A percentile compares a stretch with the other conserved stretches of the same genome.
Conservation (phyloP, 1,140 invertebrate genomes). For the Caligus rogercresseyi region DNA sequence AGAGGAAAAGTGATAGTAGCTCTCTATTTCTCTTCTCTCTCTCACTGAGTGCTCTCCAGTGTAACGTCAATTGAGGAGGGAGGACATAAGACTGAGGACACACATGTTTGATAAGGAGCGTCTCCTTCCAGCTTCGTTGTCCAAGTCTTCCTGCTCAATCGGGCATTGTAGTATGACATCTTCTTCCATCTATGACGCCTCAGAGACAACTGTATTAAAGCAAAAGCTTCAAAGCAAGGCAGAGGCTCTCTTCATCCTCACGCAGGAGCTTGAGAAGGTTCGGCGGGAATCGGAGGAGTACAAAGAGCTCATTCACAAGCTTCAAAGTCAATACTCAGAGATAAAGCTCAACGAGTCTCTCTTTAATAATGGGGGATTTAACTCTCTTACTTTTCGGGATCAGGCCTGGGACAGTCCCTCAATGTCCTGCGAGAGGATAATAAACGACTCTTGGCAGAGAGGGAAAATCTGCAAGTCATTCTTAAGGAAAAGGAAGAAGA, state of each 20-base stretch:
- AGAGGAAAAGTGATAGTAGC: neutral
- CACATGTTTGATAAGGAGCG: neutral
- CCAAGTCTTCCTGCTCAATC: neutral
- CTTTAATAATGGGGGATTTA: neutral
- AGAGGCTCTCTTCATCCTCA: constrained; percentile 54
- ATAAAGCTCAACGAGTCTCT: neutral
- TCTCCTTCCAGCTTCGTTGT: neutral
- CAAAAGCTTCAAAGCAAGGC: constrained; percentile 59
- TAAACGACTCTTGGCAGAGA: constrained; percentile 7
- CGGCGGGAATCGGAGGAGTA: constrained; percentile 33
- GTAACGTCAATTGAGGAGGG: too few relatives aligned
- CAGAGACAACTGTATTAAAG: constrained; percentile 1
- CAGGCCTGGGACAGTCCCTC: neutral
- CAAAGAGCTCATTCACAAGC: constrained; percentile 10
- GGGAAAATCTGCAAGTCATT: neutral
- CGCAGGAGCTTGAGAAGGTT: constrained; percentile 40
- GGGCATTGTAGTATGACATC: neutral
- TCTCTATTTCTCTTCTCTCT: neutral
- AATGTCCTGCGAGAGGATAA: constrained; percentile 5
- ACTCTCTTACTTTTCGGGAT: constrained; percentile 7
- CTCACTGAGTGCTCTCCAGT: too few relatives aligned
- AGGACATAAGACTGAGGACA: too few relatives aligned
- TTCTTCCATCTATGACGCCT: neutral
- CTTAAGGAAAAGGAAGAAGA: constrained; percentile 13
- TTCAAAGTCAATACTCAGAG: constrained; percentile 28